Base-by-base conservation (phyloP, 2,888 invertebrate genomes). In the Cheilosia pagana region DNA sequence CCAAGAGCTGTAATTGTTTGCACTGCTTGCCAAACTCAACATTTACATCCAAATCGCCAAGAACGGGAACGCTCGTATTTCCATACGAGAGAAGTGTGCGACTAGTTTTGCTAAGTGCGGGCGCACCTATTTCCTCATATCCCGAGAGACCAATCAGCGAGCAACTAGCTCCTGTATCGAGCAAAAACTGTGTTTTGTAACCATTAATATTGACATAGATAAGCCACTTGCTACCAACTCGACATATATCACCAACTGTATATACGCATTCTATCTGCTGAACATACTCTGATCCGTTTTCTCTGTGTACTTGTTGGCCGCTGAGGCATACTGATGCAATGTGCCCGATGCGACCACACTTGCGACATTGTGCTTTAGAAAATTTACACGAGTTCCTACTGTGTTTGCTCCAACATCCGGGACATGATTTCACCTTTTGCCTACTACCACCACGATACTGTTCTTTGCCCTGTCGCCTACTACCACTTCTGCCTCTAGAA, bases 121-220 rank as follows among this genome's bases (percentile, higher is more conserved):
- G 68, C 7, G 7, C 6, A 3, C 23, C 43, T 53, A 72, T 16
- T 6, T 53, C 53, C 1, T 43, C n/a, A 43, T 62, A 60, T 1
- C 48, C 55, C 4, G 53, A 31, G 2, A 10, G 63, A 7, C 63
- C 74, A 31, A 63, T 45, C 5, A 72, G 19, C 1, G 50, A 72
- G 41, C 43, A 72, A 16, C 60, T 60, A 41, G 71, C 43, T 6
- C 60, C 71, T 3, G 68, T 70, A 19, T 70, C 68, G 8, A 70
- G 55, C 35, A 48, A 48, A 57, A 70, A 70, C 2, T 48, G 21
- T 10, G 57, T 0, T n/a, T 0, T 25, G 14, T 28, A n/a, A 39
- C n/a, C 39, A 21, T 72, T 53, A 3, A 72, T 0, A 2, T 62
- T 53, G 6, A 57, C 74, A 12, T 63, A n/a, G n/a, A n/a, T 7